Conservation (phyloP, 2,797 vertebrate genomes). For the Molothrus aeneus region DNA sequence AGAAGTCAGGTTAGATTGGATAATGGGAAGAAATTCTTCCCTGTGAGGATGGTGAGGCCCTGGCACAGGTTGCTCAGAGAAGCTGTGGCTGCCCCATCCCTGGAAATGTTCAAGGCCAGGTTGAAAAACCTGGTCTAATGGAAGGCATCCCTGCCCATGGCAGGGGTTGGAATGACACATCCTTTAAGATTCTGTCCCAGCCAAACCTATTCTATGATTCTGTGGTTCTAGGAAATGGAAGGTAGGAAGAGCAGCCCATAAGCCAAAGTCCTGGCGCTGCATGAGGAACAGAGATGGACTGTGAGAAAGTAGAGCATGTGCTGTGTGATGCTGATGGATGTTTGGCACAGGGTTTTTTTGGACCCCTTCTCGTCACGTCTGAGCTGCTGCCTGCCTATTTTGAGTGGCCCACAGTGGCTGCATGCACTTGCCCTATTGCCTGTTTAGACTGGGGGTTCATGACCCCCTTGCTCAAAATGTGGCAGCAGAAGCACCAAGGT, state of each 20-base stretch:
- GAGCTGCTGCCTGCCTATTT: neutral
- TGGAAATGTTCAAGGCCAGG: neutral
- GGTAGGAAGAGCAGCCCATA: neutral
- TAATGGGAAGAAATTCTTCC: neutral
- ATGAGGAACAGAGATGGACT: neutral
- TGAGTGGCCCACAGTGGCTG: neutral
- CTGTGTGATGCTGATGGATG: neutral
- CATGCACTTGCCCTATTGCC: neutral
- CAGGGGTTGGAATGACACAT: neutral
- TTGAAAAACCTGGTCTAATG: neutral
- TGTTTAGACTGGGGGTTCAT: fast-evolving
- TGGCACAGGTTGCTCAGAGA: neutral
- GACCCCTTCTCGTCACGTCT: neutral
- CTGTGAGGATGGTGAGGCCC: neutral
- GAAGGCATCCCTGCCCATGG: neutral
- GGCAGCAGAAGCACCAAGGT: neutral
- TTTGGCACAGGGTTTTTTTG: fast-evolving
- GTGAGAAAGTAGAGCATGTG: fast-evolving
- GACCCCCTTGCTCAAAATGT: neutral
- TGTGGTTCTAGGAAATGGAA: neutral
- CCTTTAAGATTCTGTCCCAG: neutral
- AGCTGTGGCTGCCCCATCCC: neutral
- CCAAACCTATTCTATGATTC: neutral
- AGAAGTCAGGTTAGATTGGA: neutral
- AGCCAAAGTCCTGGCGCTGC: neutral